Conservation (phyloP, 2,888 invertebrate species). For the Acleris literana region DNA sequence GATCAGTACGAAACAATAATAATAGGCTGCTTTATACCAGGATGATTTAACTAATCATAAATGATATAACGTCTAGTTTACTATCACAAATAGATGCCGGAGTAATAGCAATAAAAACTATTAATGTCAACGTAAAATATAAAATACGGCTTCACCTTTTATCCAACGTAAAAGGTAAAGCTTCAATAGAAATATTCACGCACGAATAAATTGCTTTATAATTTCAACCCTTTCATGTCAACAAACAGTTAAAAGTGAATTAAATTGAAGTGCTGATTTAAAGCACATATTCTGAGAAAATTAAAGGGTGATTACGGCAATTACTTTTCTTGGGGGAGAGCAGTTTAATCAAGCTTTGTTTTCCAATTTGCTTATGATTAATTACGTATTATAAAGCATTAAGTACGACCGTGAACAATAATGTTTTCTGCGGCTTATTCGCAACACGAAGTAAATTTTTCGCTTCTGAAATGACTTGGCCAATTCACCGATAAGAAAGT, state of each 20-base stretch:
- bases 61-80: no score
- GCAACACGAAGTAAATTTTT: background rate
- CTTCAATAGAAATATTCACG: background rate
- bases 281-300: slow-evolving; percentile 13
- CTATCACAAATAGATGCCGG: no score
- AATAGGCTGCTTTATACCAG: no score
- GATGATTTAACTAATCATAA: no score
- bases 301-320: slow-evolving; percentile 22
- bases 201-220: slow-evolving; percentile 18
- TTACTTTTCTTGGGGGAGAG: slow-evolving; percentile 23
- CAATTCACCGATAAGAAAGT: no score
- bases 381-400: slow-evolving; percentile 8
- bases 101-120: no score
- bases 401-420: background rate
- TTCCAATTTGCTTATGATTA: slow-evolving; percentile 20
- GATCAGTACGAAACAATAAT: no score
- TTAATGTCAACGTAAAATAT: no score
- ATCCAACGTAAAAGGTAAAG: background rate
- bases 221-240: slow-evolving; percentile 23
- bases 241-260: slow-evolving; percentile 23
- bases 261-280: slow-evolving; percentile 26
- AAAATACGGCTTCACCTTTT: no score
- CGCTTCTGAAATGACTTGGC: no score
- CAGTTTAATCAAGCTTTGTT: slow-evolving; percentile 14
- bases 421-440: background rate